Percentiles rank a stretch among this genome's conserved stretches.
Evolutionary conservation across 53 echinoderm and acorn worm species (phyloP).

Genomic region (Mesocentrotus franciscanus): DNA sequence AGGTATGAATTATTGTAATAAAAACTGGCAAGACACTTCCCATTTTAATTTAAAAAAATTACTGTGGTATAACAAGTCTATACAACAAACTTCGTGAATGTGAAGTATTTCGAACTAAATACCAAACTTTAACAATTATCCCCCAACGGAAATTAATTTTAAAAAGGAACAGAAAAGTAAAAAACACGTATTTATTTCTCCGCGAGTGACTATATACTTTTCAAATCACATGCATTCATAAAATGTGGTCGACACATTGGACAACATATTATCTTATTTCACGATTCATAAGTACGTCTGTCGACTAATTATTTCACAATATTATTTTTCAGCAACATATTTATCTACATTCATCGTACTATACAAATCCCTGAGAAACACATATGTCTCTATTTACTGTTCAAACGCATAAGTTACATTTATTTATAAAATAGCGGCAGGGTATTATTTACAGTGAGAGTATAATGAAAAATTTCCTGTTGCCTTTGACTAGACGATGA

Average conservation of each 20-base stretch:
- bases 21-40: not conserved
- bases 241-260: not conserved
- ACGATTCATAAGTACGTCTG: not conserved
- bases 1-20: not conserved
- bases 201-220: not conserved
- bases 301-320: not conserved
- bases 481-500: not conserved
- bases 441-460: not conserved
- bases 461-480: not conserved
- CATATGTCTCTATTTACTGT: not conserved
- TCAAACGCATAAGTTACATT: not conserved
- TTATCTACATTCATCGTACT: not conserved
- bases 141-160: not conserved
- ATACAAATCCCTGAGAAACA: slow-evolving; percentile 27
- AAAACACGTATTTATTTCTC: not conserved
- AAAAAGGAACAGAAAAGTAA: not conserved
- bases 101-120: not conserved
- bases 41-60: not conserved
- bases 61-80: not conserved
- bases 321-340: not conserved
- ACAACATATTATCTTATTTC: not conserved
- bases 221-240: not conserved
- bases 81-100: not conserved
- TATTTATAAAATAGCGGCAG: not conserved
- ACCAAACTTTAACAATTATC: not conserved